phyloP scores from a whole-genome alignment of 1,140 invertebrate species.

The Panulirus ornatus region DNA sequence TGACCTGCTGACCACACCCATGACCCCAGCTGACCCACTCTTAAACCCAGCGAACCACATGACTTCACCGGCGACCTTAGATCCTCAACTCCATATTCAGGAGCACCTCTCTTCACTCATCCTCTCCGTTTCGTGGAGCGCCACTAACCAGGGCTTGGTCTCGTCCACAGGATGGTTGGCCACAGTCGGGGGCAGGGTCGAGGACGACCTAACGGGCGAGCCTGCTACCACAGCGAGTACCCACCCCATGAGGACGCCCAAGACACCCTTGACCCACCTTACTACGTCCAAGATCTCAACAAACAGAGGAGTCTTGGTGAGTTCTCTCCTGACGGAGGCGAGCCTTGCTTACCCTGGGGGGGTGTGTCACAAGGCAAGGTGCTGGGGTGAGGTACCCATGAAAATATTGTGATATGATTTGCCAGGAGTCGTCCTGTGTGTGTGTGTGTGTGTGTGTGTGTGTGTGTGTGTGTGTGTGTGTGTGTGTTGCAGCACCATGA shows the following conservation, averaged over 20 bases:
- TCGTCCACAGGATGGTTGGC: conserved; percentile 44
- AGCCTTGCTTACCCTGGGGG: too few species aligned
- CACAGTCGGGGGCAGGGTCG: conserved; percentile 43
- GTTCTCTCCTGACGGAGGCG: conserved; percentile 11
- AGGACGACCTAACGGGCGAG: conserved; percentile 56
- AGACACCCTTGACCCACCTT: conserved; percentile 40
- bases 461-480: not conserved
- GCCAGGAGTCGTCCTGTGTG: not conserved
- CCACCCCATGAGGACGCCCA: conserved; percentile 17
- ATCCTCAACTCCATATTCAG: too few species aligned
- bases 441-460: not conserved
- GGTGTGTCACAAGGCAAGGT: not conserved
- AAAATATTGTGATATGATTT: too few species aligned
- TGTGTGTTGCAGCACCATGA: too few species aligned
- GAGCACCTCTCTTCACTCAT: too few species aligned
- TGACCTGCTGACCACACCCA: too few species aligned
- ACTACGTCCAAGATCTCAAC: conserved; percentile 61
- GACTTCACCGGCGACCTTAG: too few species aligned
- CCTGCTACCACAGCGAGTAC: conserved; percentile 42
- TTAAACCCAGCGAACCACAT: too few species aligned
- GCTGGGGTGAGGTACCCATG: too few species aligned
- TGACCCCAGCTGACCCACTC: too few species aligned
- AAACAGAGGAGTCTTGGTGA: conserved; percentile 56
- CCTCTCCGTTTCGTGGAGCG: too few species aligned
- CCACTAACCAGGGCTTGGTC: not conserved